Percentiles rank a stretch among this genome's conserved stretches.
These are phyloP conservation scores for Drosophila murphyi DNA, from an alignment of 1,140 invertebrate genomes.

Conservation along the genomic window DNA sequence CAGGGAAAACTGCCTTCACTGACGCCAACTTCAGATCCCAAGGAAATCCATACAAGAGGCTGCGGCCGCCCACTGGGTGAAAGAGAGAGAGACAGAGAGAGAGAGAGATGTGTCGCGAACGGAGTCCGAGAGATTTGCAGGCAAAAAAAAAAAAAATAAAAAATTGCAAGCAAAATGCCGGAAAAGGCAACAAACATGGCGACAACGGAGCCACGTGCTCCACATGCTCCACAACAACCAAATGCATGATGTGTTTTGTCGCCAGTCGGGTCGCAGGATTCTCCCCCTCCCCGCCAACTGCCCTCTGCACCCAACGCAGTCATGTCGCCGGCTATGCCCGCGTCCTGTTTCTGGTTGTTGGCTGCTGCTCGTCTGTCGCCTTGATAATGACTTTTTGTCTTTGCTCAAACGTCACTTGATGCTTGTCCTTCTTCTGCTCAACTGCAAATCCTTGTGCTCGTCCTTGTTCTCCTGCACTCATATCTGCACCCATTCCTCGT, in stretches of 20 bases:
- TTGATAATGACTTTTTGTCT: constrained; percentile 82
- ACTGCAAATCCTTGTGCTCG: background rate
- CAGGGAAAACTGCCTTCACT: constrained; percentile 68
- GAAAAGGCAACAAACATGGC: constrained; percentile 79
- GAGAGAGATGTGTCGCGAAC: background rate
- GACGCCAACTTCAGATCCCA: constrained; percentile 61
- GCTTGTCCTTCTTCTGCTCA: constrained; percentile 35
- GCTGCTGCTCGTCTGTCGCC: constrained; percentile 47
- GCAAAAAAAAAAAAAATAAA: constrained; percentile 12
- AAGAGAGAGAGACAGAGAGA: background rate
- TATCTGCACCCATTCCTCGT: constrained; percentile 3
- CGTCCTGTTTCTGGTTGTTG: constrained; percentile 5
- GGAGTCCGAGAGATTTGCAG: background rate
- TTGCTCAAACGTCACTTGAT: constrained; percentile 80
- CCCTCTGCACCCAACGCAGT: background rate
- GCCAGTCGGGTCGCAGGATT: constrained; percentile 2
- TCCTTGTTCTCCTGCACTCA: background rate
- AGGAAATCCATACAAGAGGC: constrained; percentile 70
- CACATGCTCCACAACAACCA: constrained; percentile 55
- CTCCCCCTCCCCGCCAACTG: background rate
- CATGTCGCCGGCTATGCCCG: background rate
- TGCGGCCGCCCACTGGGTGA: background rate
- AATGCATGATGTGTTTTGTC: constrained; percentile 16
- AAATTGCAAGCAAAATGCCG: constrained; percentile 81
- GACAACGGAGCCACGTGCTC: constrained; percentile 64